Conservation (phyloP, 2,888 invertebrate species). For the Tribolium freemani region DNA sequence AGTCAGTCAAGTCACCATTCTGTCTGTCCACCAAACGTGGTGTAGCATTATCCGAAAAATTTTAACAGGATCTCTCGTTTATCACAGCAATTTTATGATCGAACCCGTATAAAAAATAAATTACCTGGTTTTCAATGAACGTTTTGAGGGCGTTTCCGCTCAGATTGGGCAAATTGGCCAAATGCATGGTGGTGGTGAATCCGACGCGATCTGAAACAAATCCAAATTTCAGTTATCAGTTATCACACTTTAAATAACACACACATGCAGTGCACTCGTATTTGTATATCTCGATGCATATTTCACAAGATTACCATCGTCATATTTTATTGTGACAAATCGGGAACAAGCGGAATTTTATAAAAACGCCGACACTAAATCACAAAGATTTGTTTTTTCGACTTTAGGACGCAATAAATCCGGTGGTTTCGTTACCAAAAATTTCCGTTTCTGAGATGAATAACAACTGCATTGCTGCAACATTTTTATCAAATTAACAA, state of each 20-base stretch:
- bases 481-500: too few relatives aligned
- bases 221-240: background rate
- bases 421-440: slow-evolving; percentile 4
- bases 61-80: too few relatives aligned
- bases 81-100: too few relatives aligned
- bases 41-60: too few relatives aligned
- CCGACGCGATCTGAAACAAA: slow-evolving; percentile 71
- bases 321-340: slow-evolving; percentile 18
- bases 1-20: too few relatives aligned
- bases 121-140: slow-evolving; percentile 58
- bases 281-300: slow-evolving; percentile 6
- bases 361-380: slow-evolving; percentile 16
- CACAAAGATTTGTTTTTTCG: slow-evolving; percentile 28
- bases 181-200: slow-evolving; percentile 73
- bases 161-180: slow-evolving; percentile 68
- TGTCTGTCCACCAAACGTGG: too few relatives aligned
- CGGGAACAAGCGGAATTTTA: slow-evolving; percentile 8
- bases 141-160: slow-evolving; percentile 53
- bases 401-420: too few relatives aligned
- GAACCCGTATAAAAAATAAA: background rate
- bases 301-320: slow-evolving; percentile 12
- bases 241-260: too few relatives aligned
- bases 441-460: too few relatives aligned
- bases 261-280: too few relatives aligned
- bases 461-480: too few relatives aligned